These are phyloP conservation scores for Brachynemurus nebulosus DNA, from an alignment of 2,888 invertebrate genomes.

Conservation along the genomic window DNA sequence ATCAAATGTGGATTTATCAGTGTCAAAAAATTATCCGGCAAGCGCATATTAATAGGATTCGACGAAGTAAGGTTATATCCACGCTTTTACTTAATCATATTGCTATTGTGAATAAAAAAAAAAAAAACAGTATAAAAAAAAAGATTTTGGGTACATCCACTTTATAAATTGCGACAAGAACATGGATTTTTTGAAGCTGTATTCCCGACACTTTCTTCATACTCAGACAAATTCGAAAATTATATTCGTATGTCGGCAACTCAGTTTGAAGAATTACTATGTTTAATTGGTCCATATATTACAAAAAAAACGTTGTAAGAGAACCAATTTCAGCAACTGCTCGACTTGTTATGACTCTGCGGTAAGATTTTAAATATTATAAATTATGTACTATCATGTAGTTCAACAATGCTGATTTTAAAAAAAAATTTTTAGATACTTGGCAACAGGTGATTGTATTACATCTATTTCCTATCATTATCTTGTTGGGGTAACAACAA, in stretches of 20 bases:
- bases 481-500: not conserved
- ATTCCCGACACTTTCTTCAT: not conserved
- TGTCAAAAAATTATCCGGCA: not conserved
- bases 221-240: not conserved
- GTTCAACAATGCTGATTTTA: not conserved
- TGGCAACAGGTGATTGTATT: not conserved
- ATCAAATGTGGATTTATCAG: not conserved
- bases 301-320: not conserved
- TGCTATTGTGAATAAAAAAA: not conserved
- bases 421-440: not conserved
- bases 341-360: not conserved
- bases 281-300: not conserved
- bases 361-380: not conserved
- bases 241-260: not conserved
- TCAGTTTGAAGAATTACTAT: not conserved
- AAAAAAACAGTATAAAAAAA: not conserved
- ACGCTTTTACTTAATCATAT: not conserved
- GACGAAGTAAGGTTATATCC: not conserved
- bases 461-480: not conserved
- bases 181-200: not conserved
- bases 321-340: not conserved
- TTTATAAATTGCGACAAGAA: not conserved
- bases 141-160: not conserved
- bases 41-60: not conserved
- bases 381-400: not conserved